phyloP scores from a whole-genome alignment of 2,888 invertebrate genomes.

The Hirtodrosophila confusa region DNA sequence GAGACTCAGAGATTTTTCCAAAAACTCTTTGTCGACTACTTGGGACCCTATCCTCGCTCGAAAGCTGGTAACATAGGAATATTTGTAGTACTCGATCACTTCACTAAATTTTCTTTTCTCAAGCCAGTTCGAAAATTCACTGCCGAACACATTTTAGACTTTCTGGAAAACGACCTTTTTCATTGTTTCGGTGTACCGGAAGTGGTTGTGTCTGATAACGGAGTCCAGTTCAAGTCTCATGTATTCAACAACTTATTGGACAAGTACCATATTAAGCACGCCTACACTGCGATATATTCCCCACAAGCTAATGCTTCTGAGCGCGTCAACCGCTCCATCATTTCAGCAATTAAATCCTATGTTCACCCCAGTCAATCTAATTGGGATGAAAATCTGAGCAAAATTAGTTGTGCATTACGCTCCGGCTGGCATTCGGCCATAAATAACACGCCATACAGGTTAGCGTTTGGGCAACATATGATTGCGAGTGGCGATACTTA shows the following conservation, averaged over 20 bases:
- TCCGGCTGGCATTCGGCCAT: not conserved
- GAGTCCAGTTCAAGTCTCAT: too few species aligned
- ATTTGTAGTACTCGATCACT: conserved; percentile 19
- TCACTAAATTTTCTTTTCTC: too few species aligned
- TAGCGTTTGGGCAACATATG: too few species aligned
- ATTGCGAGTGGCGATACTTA: too few species aligned
- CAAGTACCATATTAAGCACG: too few species aligned
- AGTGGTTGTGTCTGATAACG: too few species aligned
- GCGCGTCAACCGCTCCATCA: not conserved
- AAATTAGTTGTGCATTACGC: too few species aligned
- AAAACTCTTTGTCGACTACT: conserved; percentile 2
- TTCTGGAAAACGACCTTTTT: too few species aligned
- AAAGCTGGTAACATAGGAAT: conserved; percentile 9
- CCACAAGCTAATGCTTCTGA: not conserved
- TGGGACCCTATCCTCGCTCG: conserved; percentile 3
- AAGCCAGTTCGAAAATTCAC: conserved; percentile 4
- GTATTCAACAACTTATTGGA: too few species aligned
- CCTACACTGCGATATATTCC: not conserved
- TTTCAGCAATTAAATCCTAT: not conserved
- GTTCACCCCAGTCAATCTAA: not conserved
- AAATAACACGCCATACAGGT: not conserved
- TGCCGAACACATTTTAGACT: not conserved
- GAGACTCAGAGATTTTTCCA: not conserved
- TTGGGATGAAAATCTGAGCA: not conserved
- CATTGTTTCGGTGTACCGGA: too few species aligned